Conservation (phyloP, 2,113 vertebrate genomes). For the Gadus macrocephalus region DNA sequence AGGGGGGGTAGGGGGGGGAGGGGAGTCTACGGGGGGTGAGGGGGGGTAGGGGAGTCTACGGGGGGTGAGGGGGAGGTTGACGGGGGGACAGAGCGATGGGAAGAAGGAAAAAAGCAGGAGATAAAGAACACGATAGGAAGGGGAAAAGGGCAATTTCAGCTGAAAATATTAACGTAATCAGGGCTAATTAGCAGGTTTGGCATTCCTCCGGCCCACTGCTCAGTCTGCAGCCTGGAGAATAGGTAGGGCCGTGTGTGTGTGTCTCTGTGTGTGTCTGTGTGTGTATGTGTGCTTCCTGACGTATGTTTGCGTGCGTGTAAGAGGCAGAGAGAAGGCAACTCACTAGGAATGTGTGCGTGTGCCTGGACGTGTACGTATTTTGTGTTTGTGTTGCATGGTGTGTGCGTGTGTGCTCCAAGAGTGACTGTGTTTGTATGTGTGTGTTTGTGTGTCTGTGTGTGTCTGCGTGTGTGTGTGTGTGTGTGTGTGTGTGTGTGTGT, state of each 20-base stretch:
- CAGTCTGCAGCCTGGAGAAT: constrained; percentile 52
- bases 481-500: no score
- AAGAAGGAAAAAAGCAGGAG: constrained; percentile 24
- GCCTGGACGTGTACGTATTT: no score
- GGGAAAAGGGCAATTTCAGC: constrained; percentile 72
- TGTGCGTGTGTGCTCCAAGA: no score
- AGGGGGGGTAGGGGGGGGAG: constrained; percentile 64
- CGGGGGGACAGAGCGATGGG: constrained; percentile 27
- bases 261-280: constrained; percentile 13
- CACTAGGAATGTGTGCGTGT: no score
- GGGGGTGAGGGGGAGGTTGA: constrained; percentile 62
- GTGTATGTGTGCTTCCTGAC: neutral
- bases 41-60: constrained; percentile 53
- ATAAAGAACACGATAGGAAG: constrained; percentile 74
- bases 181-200: constrained; percentile 67
- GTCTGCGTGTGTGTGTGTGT: no score
- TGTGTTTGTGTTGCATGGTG: neutral
- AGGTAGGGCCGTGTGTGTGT: constrained; percentile 23
- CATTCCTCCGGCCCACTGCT: constrained; percentile 67
- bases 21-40: no score
- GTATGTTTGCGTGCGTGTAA: constrained; percentile 2
- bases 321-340: neutral
- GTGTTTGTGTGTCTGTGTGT: no score
- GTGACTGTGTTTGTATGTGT: no score
- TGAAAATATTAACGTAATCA: constrained; percentile 78